A percentile compares a stretch with the other conserved stretches of the same genome.
Conservation (phyloP, 2,113 vertebrate species). For the Myrmecobius fasciatus region DNA sequence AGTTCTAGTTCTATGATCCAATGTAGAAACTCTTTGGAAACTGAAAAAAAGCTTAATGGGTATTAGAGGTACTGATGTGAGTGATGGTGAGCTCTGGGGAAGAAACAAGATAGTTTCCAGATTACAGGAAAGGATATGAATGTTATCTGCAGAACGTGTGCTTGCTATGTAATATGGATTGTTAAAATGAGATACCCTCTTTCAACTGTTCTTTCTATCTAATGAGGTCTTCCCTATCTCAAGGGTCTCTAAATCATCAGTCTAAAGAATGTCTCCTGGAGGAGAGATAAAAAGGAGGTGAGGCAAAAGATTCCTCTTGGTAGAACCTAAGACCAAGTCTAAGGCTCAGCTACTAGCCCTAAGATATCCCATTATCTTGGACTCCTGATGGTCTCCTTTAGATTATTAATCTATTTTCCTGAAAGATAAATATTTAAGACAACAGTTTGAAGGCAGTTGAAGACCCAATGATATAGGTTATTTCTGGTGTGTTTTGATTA, state of each 20-base stretch:
- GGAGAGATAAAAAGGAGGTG: neutral
- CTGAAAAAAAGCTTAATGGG: neutral
- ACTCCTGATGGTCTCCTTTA: constrained; percentile 13
- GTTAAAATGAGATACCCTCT: neutral
- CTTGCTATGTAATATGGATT: neutral
- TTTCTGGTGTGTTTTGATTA: neutral
- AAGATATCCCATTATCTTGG: neutral
- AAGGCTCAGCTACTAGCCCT: neutral
- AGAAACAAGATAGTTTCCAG: neutral
- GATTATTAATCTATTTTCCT: constrained; percentile 32
- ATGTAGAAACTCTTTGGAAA: neutral
- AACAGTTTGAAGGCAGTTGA: neutral
- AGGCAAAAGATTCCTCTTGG: neutral
- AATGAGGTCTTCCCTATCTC: neutral
- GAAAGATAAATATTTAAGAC: constrained; percentile 32
- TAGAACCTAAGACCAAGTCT: neutral
- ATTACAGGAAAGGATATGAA: neutral
- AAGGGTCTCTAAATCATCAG: neutral
- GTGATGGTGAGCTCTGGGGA: neutral
- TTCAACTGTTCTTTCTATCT: neutral
- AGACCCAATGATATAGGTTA: neutral
- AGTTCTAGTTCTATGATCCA: neutral
- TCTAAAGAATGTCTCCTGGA: neutral
- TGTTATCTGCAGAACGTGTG: neutral
- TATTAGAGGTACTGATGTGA: neutral